Base-by-base conservation (phyloP, 2,113 vertebrate species). In the Blennius ocellaris region DNA sequence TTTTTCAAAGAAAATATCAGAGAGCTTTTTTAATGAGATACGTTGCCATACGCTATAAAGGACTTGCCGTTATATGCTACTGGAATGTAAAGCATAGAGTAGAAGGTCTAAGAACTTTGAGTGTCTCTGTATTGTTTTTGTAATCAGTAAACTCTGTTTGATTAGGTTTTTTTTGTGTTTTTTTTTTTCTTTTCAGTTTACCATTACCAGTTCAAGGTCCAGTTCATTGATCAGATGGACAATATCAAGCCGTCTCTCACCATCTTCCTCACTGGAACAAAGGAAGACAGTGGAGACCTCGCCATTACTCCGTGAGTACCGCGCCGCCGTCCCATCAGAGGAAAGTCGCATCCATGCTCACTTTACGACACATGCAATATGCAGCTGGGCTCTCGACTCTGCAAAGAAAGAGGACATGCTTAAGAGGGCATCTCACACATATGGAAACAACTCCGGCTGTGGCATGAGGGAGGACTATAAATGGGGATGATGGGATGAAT, bases 161-260 rank as follows among this genome's bases (percentile, higher is more conserved):
- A 30, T 30, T 30, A 2, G 21, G 21, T 30, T 30, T 2, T 30
- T 30, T 2, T 30, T 30, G 21, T 2, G 17, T 17, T 58, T 51
- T 57, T 40, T 75, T 30, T 2, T 15, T 17, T 58, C 50, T 57
- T 40, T 75, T 30, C 82, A 98, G 97, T 98, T 70, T 96, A 94
- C 78, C 97, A 98, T 78, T 98, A 97, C 75, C 97, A 97, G 87
- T 94, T 99, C 90, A 97, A 95, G 92, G 94, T 99, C 73, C 95
- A 95, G 81, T 95, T 97, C 80, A 87, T 94, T 83, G 95, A 93
- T 66, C 93, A 95, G 87, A 92, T 85, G 5, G 89, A 94, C 54
- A 83, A 68, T 0, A 79, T 85, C 8, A 88, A 95, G 11, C 94
- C 95, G 2, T 81, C 92, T 6, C 94, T 98, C 47, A 93, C 90